Conservation (phyloP, 2,888 invertebrate species). For the Sphinx pinastri region DNA sequence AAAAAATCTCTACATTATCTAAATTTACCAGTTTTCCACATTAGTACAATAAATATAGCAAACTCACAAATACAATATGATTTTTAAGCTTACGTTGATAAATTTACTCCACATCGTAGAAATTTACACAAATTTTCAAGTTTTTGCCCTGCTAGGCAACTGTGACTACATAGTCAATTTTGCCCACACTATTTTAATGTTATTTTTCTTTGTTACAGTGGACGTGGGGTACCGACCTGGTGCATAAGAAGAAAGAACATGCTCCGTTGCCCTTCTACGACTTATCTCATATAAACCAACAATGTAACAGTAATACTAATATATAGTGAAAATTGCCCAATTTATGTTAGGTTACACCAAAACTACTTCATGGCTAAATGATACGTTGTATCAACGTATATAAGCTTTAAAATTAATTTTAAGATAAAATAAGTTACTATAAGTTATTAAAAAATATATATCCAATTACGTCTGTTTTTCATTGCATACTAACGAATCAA, state of each 20-base stretch:
- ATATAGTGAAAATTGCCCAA: background rate
- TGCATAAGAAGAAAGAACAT: constrained; percentile 57
- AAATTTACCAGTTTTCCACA: too few relatives aligned
- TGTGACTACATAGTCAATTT: background rate
- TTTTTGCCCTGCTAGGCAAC: background rate
- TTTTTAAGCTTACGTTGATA: too few relatives aligned
- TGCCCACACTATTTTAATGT: background rate
- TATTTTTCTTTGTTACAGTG: constrained; percentile 56
- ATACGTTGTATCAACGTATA: constrained; percentile 59
- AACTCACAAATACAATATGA: too few relatives aligned
- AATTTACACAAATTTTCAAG: too few relatives aligned
- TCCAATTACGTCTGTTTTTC: background rate
- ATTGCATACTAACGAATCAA: background rate
- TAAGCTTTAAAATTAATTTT: constrained; percentile 12
- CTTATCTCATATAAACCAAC: constrained; percentile 36
- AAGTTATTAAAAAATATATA: background rate
- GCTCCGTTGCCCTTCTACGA: constrained; percentile 56
- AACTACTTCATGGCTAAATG: background rate
- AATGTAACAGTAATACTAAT: background rate
- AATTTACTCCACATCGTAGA: too few relatives aligned
- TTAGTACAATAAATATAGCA: too few relatives aligned
- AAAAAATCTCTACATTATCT: too few relatives aligned
- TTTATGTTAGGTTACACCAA: background rate
- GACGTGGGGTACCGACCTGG: constrained; percentile 65
- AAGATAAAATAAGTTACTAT: constrained; percentile 17